Conservation (phyloP, 2,797 vertebrate species). For the Sandelia bainsii region DNA sequence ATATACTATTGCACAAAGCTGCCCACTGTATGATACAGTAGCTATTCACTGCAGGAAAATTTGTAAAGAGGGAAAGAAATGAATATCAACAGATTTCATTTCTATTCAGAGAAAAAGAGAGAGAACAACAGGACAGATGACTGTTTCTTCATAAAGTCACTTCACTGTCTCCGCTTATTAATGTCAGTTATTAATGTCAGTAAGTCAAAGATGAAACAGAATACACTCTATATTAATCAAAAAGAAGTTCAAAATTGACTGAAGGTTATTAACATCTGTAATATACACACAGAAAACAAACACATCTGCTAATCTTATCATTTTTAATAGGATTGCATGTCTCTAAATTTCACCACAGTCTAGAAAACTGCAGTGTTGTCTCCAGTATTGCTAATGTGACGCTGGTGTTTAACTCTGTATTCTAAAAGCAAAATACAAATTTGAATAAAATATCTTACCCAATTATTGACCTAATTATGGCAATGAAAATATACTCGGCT, state of each 20-base stretch:
- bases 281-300: not conserved
- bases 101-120: slow-evolving; percentile 4
- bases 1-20: slow-evolving; percentile 7
- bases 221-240: slow-evolving; percentile 28
- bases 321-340: slow-evolving; percentile 33
- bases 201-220: slow-evolving; percentile 46
- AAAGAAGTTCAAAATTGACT: slow-evolving; percentile 35
- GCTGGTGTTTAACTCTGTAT: not conserved
- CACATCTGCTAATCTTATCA: slow-evolving; percentile 9
- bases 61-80: slow-evolving; percentile 13
- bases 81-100: slow-evolving; percentile 42
- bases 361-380: slow-evolving; percentile 8
- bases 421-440: not conserved
- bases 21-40: slow-evolving; percentile 10
- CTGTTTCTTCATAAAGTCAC: slow-evolving; percentile 22
- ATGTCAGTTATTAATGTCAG: not conserved
- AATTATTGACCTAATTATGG: slow-evolving; percentile 6
- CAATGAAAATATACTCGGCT: slow-evolving; percentile 42
- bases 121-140: slow-evolving; percentile 31
- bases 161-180: slow-evolving; percentile 9
- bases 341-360: slow-evolving; percentile 15
- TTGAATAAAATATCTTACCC: slow-evolving; percentile 11
- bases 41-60: slow-evolving; percentile 17
- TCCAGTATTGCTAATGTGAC: slow-evolving; percentile 21
- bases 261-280: slow-evolving; percentile 18